phyloP scores from a whole-genome alignment of 2,888 invertebrate genomes.

The Cryptocheilus praepositus region DNA sequence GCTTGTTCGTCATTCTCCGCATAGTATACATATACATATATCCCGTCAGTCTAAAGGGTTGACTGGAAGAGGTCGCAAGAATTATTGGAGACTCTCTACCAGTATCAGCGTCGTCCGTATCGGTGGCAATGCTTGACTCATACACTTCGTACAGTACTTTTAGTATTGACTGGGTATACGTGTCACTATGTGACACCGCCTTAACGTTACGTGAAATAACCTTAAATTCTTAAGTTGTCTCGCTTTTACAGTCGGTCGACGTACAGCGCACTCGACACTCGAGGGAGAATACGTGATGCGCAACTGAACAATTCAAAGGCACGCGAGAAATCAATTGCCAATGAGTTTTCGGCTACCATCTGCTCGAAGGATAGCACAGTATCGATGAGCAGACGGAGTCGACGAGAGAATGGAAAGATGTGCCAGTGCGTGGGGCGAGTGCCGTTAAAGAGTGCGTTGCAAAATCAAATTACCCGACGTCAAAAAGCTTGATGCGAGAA shows the following conservation, averaged over 20 bases:
- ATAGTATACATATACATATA: too few relatives aligned
- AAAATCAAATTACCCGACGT: neutral
- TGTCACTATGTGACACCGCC: slow-evolving; percentile 30
- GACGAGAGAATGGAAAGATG: neutral
- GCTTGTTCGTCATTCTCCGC: neutral
- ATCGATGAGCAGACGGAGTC: neutral
- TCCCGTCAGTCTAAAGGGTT: neutral
- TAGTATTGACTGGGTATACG: slow-evolving; percentile 48
- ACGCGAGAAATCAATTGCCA: slow-evolving; percentile 23
- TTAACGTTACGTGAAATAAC: slow-evolving; percentile 31
- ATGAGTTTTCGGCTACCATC: neutral
- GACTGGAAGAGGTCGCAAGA: neutral
- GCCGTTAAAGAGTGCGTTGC: slow-evolving; percentile 7
- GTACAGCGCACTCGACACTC: slow-evolving; percentile 52
- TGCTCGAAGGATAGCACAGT: neutral
- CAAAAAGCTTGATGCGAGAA: neutral
- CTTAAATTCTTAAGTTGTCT: slow-evolving; percentile 41
- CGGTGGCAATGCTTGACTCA: slow-evolving; percentile 49
- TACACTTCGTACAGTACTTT: slow-evolving; percentile 28
- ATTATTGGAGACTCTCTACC: too few relatives aligned
- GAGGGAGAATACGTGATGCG: slow-evolving; percentile 17
- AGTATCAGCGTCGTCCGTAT: neutral
- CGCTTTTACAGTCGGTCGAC: slow-evolving; percentile 32
- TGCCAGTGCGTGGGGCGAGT: too few relatives aligned
- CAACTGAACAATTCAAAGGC: slow-evolving; percentile 1